Evolutionary conservation across 2,113 vertebrate genomes (phyloP), one percentile per base, ranked within the genome.

Genomic region (Mungos mungo): DNA sequence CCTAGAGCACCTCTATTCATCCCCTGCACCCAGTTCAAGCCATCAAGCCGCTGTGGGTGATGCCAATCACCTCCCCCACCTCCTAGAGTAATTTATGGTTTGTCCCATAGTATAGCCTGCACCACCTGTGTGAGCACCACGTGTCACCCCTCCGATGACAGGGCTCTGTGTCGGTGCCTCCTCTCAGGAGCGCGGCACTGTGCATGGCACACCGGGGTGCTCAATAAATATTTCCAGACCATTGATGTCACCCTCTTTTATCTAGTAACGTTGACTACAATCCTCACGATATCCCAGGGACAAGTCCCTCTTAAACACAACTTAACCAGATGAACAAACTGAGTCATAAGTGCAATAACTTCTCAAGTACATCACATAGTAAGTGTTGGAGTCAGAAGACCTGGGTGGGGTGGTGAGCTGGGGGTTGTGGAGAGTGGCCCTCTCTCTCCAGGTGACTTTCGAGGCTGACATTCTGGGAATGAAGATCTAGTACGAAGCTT

Each of bases 301-400:
- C 47, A 13, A 23, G 27, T 11, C 81, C 60, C 14, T 65, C 25
- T 60, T 41, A 65, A 33, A 74, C 38, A 33, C 80, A 85, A 71
- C 65, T 93, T 80, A 60, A 23, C 93, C n/a, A 94, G 71, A 45
- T 14, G 41, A 69, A 50, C 31, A 80, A 76, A 92, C 72, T 45
- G 89, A 79, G 72, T 52, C 74, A 8, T 2, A 57, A 21, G 35
- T 31, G 68, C 33, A 76, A 76, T 15, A 50, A 66, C 68, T 84
- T 86, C 80, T 66, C 95, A 18, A 84, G 74, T 47, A 25, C 85
- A 60, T 76, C 77, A 63, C 76, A 27, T 0, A 33, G 72, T 47
- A 47, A 21, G 9, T 11, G 45, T 65, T 25, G 45, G 69, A 18
- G 60, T 82, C 66, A 21, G 86, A 77, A 63, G 45, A 33, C 52